Evolutionary conservation across 2,113 vertebrate genomes (phyloP), one percentile per base, ranked within the genome.

Genomic region (Noturus placidus): DNA sequence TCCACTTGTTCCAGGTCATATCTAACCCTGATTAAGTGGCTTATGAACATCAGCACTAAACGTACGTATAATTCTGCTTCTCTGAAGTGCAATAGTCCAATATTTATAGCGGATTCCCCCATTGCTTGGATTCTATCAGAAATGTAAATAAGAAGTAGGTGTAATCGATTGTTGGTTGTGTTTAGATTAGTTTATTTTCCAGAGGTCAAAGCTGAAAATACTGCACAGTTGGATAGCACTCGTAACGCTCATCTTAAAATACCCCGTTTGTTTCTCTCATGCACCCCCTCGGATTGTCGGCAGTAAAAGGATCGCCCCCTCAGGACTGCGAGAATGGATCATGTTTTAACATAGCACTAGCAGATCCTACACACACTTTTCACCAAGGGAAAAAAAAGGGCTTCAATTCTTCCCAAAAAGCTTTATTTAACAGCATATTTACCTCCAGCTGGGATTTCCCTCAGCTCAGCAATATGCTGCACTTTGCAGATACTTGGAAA

Each of bases 201-300:
- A 52, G 46, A n/a, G 42, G 85, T 77, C 85, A 80, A 65, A 88
- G 86, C 81, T 84, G 63, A 85, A 63, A 80, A 79, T 83, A 67
- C 82, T 86, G 86, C 90, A 81, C 81, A 88, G 86, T 87, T 84
- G 89, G 87, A 84, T 88, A 76, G 83, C 50, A 52, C 86, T 90
- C 87, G 89, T 82, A 90, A 87, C 86, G 85, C 69, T 85, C 8
- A 80, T 92, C 93, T 86, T 91, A 92, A 94, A 94, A 94, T 92
- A 93, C 74, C 88, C 88, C n/a, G 5, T 86, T 70, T 54, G 89
- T 92, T 92, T 92, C 92, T 92, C 90, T 89, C 83, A 83, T 67
- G 85, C 84, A 81, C 85, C 89, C 88, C 63, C 89, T 35, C 19
- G 87, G 90, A 89, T 90, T 56, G 42, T 81, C 82, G 59, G 13